Evolutionary conservation across 1,140 invertebrate genomes (phyloP).

Genomic region (Orchesella cincta): DNA sequence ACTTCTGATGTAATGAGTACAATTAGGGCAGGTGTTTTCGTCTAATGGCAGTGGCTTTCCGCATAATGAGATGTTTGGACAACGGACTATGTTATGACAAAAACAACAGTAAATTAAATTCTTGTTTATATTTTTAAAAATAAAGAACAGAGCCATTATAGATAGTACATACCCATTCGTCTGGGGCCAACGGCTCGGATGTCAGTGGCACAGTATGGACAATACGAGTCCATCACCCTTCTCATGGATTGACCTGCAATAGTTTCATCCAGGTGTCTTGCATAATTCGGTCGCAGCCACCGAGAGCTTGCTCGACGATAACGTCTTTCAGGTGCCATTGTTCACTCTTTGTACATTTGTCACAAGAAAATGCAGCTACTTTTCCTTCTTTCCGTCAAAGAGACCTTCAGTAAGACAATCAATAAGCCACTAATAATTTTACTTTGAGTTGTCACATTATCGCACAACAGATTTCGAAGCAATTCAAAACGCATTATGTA

Average conservation of each 20-base stretch:
- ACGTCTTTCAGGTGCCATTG: slow-evolving; percentile 45
- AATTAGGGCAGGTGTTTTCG: slow-evolving; percentile 43
- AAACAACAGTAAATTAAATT: neutral
- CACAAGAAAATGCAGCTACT: too few relatives aligned
- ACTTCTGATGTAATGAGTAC: slow-evolving; percentile 48
- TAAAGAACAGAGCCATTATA: too few relatives aligned
- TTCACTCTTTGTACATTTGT: too few relatives aligned
- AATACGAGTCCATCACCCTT: slow-evolving; percentile 48
- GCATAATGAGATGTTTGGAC: slow-evolving; percentile 46
- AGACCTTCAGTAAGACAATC: too few relatives aligned
- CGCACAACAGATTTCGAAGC: too few relatives aligned
- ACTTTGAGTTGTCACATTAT: too few relatives aligned
- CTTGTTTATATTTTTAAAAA: neutral
- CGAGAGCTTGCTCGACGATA: slow-evolving; percentile 20
- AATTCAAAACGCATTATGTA: too few relatives aligned
- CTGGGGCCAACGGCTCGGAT: slow-evolving; percentile 45
- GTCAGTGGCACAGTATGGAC: slow-evolving; percentile 38
- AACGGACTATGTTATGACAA: slow-evolving; percentile 33
- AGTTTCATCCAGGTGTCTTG: slow-evolving; percentile 38
- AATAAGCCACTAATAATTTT: too few relatives aligned
- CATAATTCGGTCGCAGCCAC: slow-evolving; percentile 19
- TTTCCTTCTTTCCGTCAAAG: too few relatives aligned
- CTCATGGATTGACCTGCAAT: slow-evolving; percentile 46
- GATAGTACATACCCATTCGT: slow-evolving; percentile 42
- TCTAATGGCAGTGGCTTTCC: slow-evolving; percentile 46